Percentiles rank a stretch among this genome's conserved stretches.
Evolutionary conservation across 2,113 vertebrate genomes (phyloP).

Genomic region (Rattus rattus): DNA sequence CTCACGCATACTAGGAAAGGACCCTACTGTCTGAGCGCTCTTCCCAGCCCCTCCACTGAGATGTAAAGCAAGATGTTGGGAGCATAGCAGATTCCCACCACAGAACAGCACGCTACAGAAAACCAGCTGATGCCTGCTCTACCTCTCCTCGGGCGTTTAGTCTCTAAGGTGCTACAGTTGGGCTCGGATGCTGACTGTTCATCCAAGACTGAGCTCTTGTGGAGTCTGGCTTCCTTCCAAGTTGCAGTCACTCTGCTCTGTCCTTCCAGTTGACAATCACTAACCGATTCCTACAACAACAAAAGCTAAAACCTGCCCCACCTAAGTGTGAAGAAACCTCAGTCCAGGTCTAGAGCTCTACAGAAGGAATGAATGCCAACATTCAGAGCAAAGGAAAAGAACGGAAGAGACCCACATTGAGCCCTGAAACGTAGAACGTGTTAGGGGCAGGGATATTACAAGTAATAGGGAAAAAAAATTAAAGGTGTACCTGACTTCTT

Average conservation of each 20-base stretch:
- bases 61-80: not conserved
- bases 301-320: not conserved
- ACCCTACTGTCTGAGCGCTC: not conserved
- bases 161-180: not conserved
- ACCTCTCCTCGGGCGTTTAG: not conserved
- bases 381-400: constrained; percentile 45
- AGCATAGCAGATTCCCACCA: not conserved
- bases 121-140: not conserved
- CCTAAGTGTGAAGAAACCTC: not conserved
- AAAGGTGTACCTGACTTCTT: not conserved
- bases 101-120: not conserved
- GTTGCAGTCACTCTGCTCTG: not conserved
- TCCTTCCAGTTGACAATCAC: not conserved
- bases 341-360: constrained; percentile 41
- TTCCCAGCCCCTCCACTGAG: not conserved
- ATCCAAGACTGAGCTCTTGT: not conserved
- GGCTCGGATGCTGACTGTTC: not conserved
- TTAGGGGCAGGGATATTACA: not conserved
- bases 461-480: not conserved
- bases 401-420: not conserved
- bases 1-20: not conserved
- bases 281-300: not conserved
- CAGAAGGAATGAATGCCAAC: constrained; percentile 13
- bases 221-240: constrained; percentile 3
- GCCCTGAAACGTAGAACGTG: not conserved